Evolutionary conservation across 2,888 invertebrate species (phyloP), one percentile per base, ranked within the genome.

Genomic region (Aphodius sticticus): DNA sequence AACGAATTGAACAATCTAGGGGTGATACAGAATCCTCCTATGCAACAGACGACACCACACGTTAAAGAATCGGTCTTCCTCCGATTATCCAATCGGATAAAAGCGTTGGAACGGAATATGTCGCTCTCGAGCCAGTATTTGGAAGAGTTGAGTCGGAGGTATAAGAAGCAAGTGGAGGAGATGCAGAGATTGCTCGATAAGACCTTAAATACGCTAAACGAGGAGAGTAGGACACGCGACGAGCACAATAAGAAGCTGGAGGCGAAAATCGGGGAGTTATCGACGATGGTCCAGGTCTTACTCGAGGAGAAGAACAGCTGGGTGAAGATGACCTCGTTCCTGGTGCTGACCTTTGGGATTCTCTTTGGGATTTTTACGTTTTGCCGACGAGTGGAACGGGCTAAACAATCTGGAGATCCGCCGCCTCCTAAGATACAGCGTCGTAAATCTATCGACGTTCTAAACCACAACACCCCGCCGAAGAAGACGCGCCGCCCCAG

Each of bases 111-210:
- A 90, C 93, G 96, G 84, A 99, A 99, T 90, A 97, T 99, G 94
- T 98, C 98, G 14, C 91, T 99, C 70, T 98, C 98, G 83, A 96
- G 96, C 81, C 97, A 98, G 89, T 99, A 99, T 89, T 91, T 99
- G 83, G 99, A 99, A 88, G 99, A 99, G 88, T 90, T 99, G 84
- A 98, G 98, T 89, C 93, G 96, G 79, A 92, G 98, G 15, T 99
- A 99, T 90, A 97, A 97, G 88, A 97, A 96, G 85, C 98, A 99
- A 90, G 97, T 98, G 76, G 98, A 99, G 89, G 98, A 98, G 86
- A 95, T 98, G 93, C 97, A 97, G 88, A 92, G 93, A 84, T 93
- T 95, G 4, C 92, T 97, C 84, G 95, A 96, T 84, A 95, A 95
- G 85, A 95, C 96, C 0, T 92, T 96, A 53, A 90, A 92, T 35